These are phyloP conservation scores for Leuciscus idus DNA, from an alignment of 2,113 vertebrate genomes.

Conservation along the genomic window DNA sequence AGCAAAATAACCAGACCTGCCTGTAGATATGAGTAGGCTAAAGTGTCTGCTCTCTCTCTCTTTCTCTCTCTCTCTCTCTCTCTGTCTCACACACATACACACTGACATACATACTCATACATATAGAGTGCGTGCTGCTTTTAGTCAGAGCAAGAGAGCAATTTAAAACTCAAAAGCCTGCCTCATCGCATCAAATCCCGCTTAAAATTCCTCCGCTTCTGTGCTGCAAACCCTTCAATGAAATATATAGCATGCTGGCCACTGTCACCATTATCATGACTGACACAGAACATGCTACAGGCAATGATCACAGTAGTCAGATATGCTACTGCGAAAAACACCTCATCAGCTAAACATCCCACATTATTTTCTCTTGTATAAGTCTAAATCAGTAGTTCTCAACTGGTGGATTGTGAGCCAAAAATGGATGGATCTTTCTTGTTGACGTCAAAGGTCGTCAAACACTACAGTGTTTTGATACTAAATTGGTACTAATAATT, in stretches of 20 bases:
- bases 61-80: conserved; percentile 9
- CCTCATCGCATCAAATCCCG: conserved; percentile 36
- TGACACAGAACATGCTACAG: conserved; percentile 15
- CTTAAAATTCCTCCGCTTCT: conserved; percentile 36
- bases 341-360: conserved; percentile 11
- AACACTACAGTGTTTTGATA: background rate
- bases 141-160: conserved; percentile 43
- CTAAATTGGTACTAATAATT: background rate
- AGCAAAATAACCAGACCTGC: conserved; percentile 47
- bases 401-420: background rate
- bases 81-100: conserved; percentile 43
- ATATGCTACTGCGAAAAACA: background rate
- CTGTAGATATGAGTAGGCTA: conserved; percentile 50
- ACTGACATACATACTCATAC: conserved; percentile 38
- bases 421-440: background rate
- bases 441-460: background rate
- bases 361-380: background rate
- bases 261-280: conserved; percentile 8
- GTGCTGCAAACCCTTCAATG: background rate
- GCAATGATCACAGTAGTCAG: conserved; percentile 18
- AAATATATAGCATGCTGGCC: conserved; percentile 1
- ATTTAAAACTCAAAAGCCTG: conserved; percentile 46
- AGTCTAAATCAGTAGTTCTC: background rate
- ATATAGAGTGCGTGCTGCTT: conserved; percentile 35
- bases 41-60: conserved; percentile 34